phyloP scores from a whole-genome alignment of 2,113 vertebrate species.

The Ceuthmochares aereus region DNA sequence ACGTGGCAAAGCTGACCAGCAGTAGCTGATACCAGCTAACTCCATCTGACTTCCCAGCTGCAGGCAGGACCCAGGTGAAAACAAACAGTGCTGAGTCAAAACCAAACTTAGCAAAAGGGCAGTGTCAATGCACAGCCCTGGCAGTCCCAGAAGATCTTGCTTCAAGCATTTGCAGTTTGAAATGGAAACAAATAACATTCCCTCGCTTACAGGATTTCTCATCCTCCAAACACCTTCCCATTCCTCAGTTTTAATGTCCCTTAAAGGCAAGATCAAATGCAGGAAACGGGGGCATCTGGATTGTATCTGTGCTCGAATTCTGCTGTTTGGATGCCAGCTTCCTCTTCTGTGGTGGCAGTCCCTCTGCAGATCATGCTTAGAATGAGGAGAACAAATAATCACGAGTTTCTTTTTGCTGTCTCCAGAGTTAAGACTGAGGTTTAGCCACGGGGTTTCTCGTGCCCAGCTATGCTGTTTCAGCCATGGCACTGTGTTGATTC shows the following conservation, averaged over 20 bases:
- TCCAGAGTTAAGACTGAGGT: background rate
- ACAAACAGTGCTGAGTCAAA: background rate
- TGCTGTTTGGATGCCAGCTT: background rate
- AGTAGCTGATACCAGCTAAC: background rate
- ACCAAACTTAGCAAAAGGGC: background rate
- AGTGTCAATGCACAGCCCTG: background rate
- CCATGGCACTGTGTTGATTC: background rate
- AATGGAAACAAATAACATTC: background rate
- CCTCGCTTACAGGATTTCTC: background rate
- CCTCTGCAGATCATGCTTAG: background rate
- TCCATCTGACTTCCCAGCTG: background rate
- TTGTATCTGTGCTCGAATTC: conserved; percentile 2
- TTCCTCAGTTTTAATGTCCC: background rate
- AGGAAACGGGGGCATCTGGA: background rate
- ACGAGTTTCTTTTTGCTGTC: background rate
- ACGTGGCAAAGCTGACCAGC: background rate
- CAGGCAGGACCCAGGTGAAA: background rate
- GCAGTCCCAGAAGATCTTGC: background rate
- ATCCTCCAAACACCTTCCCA: background rate
- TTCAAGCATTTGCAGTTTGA: background rate
- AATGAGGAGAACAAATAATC: background rate
- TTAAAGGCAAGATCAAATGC: conserved; percentile 12
- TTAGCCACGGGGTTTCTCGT: background rate
- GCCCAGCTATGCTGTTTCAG: background rate
- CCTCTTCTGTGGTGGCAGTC: background rate